Conservation (phyloP, 2,888 invertebrate species). For the Cheilosia soror region DNA sequence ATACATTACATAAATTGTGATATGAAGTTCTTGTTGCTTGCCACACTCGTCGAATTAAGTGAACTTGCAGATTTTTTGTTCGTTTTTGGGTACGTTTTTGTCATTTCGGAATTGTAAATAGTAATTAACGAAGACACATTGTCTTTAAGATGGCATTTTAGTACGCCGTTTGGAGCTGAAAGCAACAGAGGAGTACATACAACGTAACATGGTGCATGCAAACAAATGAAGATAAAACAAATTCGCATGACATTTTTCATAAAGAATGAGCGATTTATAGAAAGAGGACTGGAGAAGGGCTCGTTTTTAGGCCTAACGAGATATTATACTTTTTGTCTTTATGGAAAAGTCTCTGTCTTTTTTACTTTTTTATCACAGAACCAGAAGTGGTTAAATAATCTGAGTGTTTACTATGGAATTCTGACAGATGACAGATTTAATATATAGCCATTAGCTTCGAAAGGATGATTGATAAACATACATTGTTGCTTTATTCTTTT, state of each 20-base stretch:
- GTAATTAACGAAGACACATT: conserved; percentile 75
- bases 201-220: conserved; percentile 31
- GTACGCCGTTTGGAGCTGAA: conserved; percentile 53
- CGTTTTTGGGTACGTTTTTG: conserved; percentile 14
- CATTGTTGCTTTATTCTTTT: no score
- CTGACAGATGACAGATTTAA: no score
- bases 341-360: conserved; percentile 11
- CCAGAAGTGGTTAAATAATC: not conserved
- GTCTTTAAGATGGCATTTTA: conserved; percentile 73
- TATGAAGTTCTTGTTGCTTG: conserved; percentile 66
- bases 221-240: conserved; percentile 70
- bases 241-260: conserved; percentile 71
- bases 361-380: not conserved
- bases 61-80: conserved; percentile 58
- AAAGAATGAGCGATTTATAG: conserved; percentile 71
- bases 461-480: no score
- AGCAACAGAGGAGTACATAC: not conserved
- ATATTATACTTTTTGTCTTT: conserved; percentile 6
- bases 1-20: conserved; percentile 69
- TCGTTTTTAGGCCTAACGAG: conserved; percentile 12
- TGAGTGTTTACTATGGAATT: no score
- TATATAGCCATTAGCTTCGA: no score
- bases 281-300: conserved; percentile 28
- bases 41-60: conserved; percentile 72
- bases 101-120: conserved; percentile 69